A percentile compares a stretch with the other conserved stretches of the same genome.
phyloP scores from a whole-genome alignment of 2,888 invertebrate species.

The Drosophila rellima region DNA sequence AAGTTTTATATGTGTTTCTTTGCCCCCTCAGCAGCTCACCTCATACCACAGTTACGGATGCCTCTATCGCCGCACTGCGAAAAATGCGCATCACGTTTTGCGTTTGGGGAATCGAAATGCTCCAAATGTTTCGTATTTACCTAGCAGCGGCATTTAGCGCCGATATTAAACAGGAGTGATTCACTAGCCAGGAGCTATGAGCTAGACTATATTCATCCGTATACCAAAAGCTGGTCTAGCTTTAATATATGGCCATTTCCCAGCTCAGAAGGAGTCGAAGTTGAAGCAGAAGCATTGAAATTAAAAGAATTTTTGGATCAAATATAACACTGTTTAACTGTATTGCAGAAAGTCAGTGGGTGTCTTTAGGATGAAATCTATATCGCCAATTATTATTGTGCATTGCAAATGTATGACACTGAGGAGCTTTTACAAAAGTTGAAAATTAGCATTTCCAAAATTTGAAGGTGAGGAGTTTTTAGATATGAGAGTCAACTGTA shows the following conservation, averaged over 20 bases:
- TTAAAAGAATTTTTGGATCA: conserved; percentile 7
- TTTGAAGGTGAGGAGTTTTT: not conserved
- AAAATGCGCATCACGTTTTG: conserved; percentile 81
- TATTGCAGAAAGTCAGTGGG: no score
- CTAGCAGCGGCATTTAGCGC: conserved; percentile 71
- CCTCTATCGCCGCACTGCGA: conserved; percentile 62
- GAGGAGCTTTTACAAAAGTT: no score
- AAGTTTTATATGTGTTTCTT: conserved; percentile 65
- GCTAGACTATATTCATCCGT: conserved; percentile 1
- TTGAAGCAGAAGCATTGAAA: conserved; percentile 18
- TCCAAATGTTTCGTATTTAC: conserved; percentile 64
- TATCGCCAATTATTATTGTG: no score
- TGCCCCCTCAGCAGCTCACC: not conserved
- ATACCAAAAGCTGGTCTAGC: conserved; percentile 9
- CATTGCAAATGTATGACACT: no score
- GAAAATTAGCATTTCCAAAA: not conserved
- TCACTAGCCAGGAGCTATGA: conserved; percentile 24
- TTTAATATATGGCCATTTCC: conserved; percentile 48
- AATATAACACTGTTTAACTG: not conserved
- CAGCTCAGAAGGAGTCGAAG: not conserved
- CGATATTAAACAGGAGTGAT: conserved; percentile 53
- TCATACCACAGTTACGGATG: not conserved
- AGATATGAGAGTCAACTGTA: not conserved
- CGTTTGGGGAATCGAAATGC: conserved; percentile 65
- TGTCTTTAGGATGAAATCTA: no score